Evolutionary conservation across 2,797 vertebrate genomes (phyloP).

Genomic region (Onychomys leucogaster): DNA sequence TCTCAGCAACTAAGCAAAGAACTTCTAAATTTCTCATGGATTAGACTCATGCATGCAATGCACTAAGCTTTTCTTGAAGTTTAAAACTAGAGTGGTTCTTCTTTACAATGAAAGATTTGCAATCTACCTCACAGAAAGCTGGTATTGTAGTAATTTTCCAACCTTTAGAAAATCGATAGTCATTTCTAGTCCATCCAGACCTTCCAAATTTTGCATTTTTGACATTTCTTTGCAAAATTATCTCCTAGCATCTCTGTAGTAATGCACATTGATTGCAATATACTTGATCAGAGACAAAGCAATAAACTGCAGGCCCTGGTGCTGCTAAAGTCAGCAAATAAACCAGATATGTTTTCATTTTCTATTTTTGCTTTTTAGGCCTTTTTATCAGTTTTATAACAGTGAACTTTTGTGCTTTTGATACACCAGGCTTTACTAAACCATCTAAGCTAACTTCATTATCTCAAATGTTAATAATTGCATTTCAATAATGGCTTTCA

Average conservation of each 20-base stretch:
- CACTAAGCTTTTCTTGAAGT: constrained; percentile 63
- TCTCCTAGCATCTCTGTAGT: constrained; percentile 82
- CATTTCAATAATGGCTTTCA: constrained; percentile 82
- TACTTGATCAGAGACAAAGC: constrained; percentile 84
- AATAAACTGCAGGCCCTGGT: constrained; percentile 80
- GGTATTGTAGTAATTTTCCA: constrained; percentile 82
- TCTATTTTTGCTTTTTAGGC: constrained; percentile 76
- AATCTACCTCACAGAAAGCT: constrained; percentile 74
- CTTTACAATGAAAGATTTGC: constrained; percentile 76
- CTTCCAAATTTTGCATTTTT: constrained; percentile 85
- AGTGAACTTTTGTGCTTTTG: constrained; percentile 69
- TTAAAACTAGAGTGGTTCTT: constrained; percentile 75
- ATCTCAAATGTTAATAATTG: constrained; percentile 78
- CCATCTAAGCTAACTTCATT: constrained; percentile 77
- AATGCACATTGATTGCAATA: constrained; percentile 86
- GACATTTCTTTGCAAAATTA: constrained; percentile 85
- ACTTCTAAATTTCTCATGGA: constrained; percentile 67
- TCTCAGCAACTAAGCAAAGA: constrained; percentile 65
- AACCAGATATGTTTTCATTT: constrained; percentile 79
- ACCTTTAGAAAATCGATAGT: constrained; percentile 85
- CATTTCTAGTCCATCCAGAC: constrained; percentile 80
- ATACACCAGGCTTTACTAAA: constrained; percentile 66
- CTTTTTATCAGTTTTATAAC: constrained; percentile 66
- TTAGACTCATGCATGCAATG: constrained; percentile 68
- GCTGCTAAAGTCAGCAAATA: constrained; percentile 85